A percentile compares a stretch with the other conserved stretches of the same genome.
These are phyloP conservation scores for Litoditis marina DNA, from an alignment of 2,888 invertebrate genomes.

Conservation along the genomic window DNA sequence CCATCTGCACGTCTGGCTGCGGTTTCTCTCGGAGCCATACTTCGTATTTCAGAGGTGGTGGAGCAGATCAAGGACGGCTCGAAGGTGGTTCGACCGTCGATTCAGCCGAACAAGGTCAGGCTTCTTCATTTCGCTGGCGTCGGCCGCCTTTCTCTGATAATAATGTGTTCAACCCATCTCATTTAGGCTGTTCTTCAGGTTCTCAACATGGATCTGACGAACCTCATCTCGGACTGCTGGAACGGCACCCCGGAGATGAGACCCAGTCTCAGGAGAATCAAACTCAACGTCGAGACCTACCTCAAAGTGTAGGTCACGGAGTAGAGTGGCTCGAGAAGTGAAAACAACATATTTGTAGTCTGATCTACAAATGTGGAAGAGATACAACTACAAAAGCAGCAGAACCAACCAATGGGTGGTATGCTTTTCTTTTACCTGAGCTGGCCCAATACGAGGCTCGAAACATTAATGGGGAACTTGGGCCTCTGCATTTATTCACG, in stretches of 20 bases:
- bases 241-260: conserved; percentile 49
- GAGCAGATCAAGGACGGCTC: conserved; percentile 45
- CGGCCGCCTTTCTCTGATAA: not conserved
- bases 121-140: not conserved
- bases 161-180: too few species aligned
- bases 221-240: conserved; percentile 49
- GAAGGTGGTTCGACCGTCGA: conserved; percentile 47
- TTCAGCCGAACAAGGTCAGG: conserved; percentile 47
- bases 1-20: too few species aligned
- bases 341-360: not conserved
- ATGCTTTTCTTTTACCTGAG: too few species aligned
- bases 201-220: conserved; percentile 38
- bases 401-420: too few species aligned
- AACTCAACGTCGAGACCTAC: conserved; percentile 52
- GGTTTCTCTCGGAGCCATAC: too few species aligned
- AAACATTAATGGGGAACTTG: too few species aligned
- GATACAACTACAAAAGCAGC: too few species aligned
- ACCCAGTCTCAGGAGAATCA: conserved; percentile 50
- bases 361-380: not conserved
- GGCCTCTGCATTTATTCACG: too few species aligned
- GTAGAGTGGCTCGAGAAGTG: too few species aligned
- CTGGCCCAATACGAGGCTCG: too few species aligned
- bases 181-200: too few species aligned
- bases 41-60: conserved; percentile 33
- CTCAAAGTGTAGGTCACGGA: conserved; percentile 40